Percentiles rank a stretch among this genome's conserved stretches.
Conservation (phyloP, 2,797 vertebrate species). For the Gallinago nigripennis region DNA sequence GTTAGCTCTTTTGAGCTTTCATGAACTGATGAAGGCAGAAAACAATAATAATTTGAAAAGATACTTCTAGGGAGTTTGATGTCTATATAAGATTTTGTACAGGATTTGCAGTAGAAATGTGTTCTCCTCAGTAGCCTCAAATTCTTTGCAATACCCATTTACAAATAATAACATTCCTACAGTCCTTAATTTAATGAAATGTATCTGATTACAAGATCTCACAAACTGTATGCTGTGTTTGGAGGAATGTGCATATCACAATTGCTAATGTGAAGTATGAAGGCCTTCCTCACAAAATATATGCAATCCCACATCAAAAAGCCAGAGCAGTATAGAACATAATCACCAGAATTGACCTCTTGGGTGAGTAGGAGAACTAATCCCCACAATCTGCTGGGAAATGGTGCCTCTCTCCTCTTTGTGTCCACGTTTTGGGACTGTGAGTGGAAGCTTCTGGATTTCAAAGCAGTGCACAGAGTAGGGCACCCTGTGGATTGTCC, state of each 20-base stretch:
- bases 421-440: neutral
- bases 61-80: neutral
- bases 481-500: neutral
- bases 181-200: neutral
- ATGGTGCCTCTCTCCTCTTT: neutral
- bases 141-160: neutral
- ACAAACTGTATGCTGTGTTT: neutral
- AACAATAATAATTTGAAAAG: neutral
- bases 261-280: neutral
- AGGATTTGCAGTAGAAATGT: neutral
- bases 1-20: slow-evolving; percentile 19
- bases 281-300: neutral
- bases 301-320: neutral
- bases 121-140: neutral
- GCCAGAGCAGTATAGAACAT: neutral
- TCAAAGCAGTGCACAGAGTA: neutral
- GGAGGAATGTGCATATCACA: neutral
- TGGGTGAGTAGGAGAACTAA: neutral
- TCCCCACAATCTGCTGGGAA: neutral
- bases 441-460: neutral
- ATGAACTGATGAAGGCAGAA: neutral
- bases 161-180: neutral
- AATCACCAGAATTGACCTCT: neutral
- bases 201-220: neutral
- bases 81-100: neutral